These are phyloP conservation scores for Meganola albula DNA, from an alignment of 2,888 invertebrate genomes.

Conservation along the genomic window DNA sequence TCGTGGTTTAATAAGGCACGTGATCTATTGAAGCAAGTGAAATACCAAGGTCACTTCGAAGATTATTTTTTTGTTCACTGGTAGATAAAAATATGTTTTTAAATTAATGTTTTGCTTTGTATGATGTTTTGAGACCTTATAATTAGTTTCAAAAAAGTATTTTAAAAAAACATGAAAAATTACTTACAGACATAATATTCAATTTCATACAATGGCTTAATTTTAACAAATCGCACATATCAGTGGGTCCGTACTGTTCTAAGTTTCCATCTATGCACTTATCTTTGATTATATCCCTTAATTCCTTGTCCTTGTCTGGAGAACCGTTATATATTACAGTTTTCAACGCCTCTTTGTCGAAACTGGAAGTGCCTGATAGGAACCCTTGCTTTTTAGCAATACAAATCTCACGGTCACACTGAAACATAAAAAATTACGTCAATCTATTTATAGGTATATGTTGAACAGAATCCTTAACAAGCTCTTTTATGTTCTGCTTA, in stretches of 20 bases:
- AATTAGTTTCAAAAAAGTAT: too few relatives aligned
- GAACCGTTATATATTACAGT: neutral
- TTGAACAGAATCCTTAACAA: too few relatives aligned
- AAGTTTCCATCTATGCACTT: slow-evolving; percentile 11
- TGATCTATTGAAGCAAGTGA: too few relatives aligned
- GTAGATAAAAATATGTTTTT: slow-evolving; percentile 4
- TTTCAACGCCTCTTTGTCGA: slow-evolving; percentile 4
- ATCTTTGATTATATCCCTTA: slow-evolving; percentile 2
- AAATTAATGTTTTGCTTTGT: neutral
- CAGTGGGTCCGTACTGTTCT: slow-evolving; percentile 4
- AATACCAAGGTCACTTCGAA: too few relatives aligned
- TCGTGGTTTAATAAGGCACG: too few relatives aligned
- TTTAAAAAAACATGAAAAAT: too few relatives aligned
- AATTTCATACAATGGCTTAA: slow-evolving; percentile 4
- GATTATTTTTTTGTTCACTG: too few relatives aligned
- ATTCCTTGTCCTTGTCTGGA: neutral
- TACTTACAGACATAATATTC: slow-evolving; percentile 12
- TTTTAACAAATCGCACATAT: slow-evolving; percentile 13
- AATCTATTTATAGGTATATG: too few relatives aligned
- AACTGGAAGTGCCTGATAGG: slow-evolving; percentile 12
- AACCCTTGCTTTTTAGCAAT: slow-evolving; percentile 30
- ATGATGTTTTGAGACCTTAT: too few relatives aligned
- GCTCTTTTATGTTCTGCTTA: too few relatives aligned
- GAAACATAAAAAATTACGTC: too few relatives aligned
- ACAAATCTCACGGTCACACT: slow-evolving; percentile 36